Percentiles rank a stretch among this genome's conserved stretches.
phyloP scores from a whole-genome alignment of 2,113 vertebrate genomes.

The Orcinus orca region DNA sequence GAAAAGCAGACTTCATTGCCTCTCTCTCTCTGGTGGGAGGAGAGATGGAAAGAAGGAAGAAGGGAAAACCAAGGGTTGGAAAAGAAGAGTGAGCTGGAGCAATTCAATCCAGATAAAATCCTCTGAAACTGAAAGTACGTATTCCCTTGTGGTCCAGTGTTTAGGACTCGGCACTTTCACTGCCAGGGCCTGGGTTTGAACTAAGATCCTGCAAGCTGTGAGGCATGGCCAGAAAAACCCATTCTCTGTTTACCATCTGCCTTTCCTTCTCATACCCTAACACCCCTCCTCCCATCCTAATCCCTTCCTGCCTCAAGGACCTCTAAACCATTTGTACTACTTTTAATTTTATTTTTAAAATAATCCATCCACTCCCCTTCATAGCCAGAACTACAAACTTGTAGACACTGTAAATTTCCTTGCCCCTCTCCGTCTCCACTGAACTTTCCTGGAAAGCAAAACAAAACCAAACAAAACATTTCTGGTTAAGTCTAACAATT shows the following conservation, averaged over 20 bases:
- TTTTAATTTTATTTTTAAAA: not conserved
- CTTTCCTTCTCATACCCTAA: not conserved
- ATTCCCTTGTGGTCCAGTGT: not conserved
- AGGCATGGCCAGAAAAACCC: not conserved
- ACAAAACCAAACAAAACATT: not conserved
- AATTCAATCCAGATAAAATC: not conserved
- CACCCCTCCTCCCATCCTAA: not conserved
- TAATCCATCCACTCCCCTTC: not conserved
- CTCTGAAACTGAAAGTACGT: not conserved
- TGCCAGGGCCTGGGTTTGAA: not conserved
- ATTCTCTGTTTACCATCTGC: not conserved
- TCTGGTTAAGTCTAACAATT: not conserved
- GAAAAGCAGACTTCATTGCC: not conserved
- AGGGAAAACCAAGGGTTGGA: not conserved
- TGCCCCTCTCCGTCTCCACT: not conserved
- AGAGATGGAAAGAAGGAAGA: not conserved
- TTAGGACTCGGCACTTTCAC: not conserved
- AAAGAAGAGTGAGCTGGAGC: not conserved
- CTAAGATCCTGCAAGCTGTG: not conserved
- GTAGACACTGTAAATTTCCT: not conserved
- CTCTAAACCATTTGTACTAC: not conserved
- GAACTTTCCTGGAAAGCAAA: not conserved
- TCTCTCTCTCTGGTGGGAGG: not conserved
- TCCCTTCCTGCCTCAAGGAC: not conserved
- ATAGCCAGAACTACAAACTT: slow-evolving; percentile 18